Evolutionary conservation across 2,888 invertebrate genomes (phyloP).

Genomic region (Zelleria hepariella): DNA sequence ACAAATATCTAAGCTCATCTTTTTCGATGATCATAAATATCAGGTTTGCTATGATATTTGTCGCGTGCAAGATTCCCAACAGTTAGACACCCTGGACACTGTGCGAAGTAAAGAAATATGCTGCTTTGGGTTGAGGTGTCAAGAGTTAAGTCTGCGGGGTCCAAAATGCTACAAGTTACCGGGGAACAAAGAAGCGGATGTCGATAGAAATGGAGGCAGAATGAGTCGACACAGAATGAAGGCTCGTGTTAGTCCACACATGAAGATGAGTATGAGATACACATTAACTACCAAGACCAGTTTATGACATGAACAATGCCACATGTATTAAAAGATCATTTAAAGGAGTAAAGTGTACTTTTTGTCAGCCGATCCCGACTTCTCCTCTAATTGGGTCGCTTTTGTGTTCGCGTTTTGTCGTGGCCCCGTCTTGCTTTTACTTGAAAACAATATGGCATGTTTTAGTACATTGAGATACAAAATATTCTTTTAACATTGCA

Average conservation of each 20-base stretch:
- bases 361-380: slow-evolving; percentile 36
- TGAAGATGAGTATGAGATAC: slow-evolving; percentile 49
- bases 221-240: slow-evolving; percentile 37
- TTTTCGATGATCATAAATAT: no score
- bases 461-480: not conserved
- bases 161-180: slow-evolving; percentile 55
- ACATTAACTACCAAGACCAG: slow-evolving; percentile 63
- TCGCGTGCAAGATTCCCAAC: no score
- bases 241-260: slow-evolving; percentile 54
- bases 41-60: no score
- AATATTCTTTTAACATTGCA: not conserved
- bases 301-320: slow-evolving; percentile 39
- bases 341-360: slow-evolving; percentile 42
- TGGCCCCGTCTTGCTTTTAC: slow-evolving; percentile 56
- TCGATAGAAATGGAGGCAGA: slow-evolving; percentile 45
- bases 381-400: slow-evolving; percentile 35
- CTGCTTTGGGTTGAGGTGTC: slow-evolving; percentile 39
- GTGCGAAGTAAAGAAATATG: slow-evolving; percentile 47
- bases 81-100: no score
- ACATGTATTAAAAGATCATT: slow-evolving; percentile 34
- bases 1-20: no score
- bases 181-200: slow-evolving; percentile 51
- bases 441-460: slow-evolving; percentile 48
- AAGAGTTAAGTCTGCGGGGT: slow-evolving; percentile 42
- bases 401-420: slow-evolving; percentile 46